phyloP scores from a whole-genome alignment of 1,140 invertebrate genomes.

The Pseudobourletiella spinata region DNA sequence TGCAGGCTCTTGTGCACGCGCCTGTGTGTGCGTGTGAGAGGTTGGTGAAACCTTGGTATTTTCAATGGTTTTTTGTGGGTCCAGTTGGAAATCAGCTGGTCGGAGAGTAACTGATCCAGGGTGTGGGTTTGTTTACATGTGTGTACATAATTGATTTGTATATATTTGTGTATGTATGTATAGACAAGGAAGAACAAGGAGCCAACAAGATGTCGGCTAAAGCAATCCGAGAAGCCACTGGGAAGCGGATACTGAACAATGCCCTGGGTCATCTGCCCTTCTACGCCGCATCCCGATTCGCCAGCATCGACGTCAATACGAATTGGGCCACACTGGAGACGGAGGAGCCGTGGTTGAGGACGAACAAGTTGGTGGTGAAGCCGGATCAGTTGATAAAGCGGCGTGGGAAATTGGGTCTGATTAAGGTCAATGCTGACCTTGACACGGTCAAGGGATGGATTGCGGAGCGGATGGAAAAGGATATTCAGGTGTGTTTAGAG shows the following conservation, averaged over 20 bases:
- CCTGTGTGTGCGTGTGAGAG: too few relatives aligned
- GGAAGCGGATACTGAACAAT: conserved; percentile 86
- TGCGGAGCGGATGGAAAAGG: conserved; percentile 71
- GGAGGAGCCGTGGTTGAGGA: conserved; percentile 78
- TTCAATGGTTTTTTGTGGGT: background rate
- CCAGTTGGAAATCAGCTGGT: background rate
- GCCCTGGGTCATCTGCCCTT: conserved; percentile 53
- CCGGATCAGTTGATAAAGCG: conserved; percentile 98
- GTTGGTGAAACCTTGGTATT: too few relatives aligned
- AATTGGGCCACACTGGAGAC: conserved; percentile 66
- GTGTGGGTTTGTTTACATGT: background rate
- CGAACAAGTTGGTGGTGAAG: conserved; percentile 87
- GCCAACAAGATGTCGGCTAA: conserved; percentile 91
- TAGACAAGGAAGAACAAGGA: background rate
- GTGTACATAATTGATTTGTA: background rate
- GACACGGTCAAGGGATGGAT: conserved; percentile 78
- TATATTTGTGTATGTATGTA: background rate
- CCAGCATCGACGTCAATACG: conserved; percentile 64
- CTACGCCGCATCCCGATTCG: conserved; percentile 69
- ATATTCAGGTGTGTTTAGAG: conserved; percentile 56
- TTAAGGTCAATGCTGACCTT: conserved; percentile 79
- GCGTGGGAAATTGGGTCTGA: conserved; percentile 91
- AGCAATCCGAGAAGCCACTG: conserved; percentile 91
- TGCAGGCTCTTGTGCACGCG: background rate
- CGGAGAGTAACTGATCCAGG: background rate